These are phyloP conservation scores for Pyrgus malvae DNA, from an alignment of 2,888 invertebrate genomes.

Conservation along the genomic window DNA sequence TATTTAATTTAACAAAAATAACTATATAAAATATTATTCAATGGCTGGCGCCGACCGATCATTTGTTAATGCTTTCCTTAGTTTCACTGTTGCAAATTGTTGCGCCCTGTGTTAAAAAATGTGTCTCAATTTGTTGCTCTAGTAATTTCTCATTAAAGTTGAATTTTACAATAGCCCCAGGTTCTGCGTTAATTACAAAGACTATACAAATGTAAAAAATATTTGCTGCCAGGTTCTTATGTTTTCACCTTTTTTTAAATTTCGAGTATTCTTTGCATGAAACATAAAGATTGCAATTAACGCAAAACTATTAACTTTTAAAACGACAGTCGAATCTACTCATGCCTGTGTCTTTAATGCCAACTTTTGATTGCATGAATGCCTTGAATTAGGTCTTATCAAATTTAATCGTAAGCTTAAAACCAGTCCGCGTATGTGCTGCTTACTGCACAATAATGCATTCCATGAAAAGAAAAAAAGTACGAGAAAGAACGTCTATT, in stretches of 20 bases:
- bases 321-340: no score
- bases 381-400: no score
- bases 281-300: slow-evolving; percentile 4
- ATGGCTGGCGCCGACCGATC: slow-evolving; percentile 92
- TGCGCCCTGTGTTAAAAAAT: slow-evolving; percentile 85
- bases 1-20: slow-evolving; percentile 66
- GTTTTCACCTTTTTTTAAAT: background rate
- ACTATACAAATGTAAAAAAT: background rate
- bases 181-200: background rate
- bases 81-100: slow-evolving; percentile 94
- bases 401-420: no score
- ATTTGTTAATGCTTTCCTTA: slow-evolving; percentile 93
- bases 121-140: background rate
- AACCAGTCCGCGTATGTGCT: no score
- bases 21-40: slow-evolving; percentile 69
- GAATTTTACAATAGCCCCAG: no score
- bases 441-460: no score
- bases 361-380: no score
- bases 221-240: background rate
- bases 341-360: no score
- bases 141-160: background rate
- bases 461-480: no score
- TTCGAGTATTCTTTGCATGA: background rate
- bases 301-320: background rate
- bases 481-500: no score